Evolutionary conservation across 2,888 invertebrate genomes (phyloP).

Genomic region (Drosophila incognita): DNA sequence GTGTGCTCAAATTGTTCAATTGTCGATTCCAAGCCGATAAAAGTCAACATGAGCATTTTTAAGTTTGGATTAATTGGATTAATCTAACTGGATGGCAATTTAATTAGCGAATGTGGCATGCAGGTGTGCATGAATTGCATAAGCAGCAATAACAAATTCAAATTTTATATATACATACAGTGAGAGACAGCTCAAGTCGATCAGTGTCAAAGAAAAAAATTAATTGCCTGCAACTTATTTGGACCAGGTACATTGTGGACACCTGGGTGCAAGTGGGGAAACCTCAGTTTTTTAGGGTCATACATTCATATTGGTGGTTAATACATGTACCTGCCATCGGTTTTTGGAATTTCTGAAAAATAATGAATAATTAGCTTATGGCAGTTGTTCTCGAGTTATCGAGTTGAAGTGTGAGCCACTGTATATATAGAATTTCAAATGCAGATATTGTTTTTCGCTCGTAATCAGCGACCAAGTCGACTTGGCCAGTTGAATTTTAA

Average conservation of each 20-base stretch:
- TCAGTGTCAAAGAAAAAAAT: too few relatives aligned
- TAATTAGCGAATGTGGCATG: not conserved
- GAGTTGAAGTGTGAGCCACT: too few relatives aligned
- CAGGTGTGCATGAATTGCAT: not conserved
- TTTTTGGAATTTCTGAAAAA: too few relatives aligned
- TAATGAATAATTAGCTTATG: too few relatives aligned
- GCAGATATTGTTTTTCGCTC: not conserved
- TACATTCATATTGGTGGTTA: too few relatives aligned
- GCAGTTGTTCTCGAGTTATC: too few relatives aligned
- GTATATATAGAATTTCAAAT: not conserved
- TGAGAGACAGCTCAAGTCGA: too few relatives aligned
- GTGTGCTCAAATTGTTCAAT: not conserved
- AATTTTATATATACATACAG: not conserved
- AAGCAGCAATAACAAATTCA: not conserved
- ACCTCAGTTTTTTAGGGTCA: too few relatives aligned
- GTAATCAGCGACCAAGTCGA: not conserved
- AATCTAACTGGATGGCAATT: not conserved
- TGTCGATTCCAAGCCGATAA: not conserved
- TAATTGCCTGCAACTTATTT: too few relatives aligned
- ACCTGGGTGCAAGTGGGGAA: too few relatives aligned
- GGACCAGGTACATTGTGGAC: too few relatives aligned
- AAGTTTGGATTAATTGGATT: slow-evolving; percentile 7
- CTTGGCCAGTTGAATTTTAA: not conserved
- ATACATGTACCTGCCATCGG: too few relatives aligned
- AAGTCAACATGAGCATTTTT: slow-evolving; percentile 31